Evolutionary conservation across 1,140 invertebrate species (phyloP).

Genomic region (Ostrea denselamellosa): DNA sequence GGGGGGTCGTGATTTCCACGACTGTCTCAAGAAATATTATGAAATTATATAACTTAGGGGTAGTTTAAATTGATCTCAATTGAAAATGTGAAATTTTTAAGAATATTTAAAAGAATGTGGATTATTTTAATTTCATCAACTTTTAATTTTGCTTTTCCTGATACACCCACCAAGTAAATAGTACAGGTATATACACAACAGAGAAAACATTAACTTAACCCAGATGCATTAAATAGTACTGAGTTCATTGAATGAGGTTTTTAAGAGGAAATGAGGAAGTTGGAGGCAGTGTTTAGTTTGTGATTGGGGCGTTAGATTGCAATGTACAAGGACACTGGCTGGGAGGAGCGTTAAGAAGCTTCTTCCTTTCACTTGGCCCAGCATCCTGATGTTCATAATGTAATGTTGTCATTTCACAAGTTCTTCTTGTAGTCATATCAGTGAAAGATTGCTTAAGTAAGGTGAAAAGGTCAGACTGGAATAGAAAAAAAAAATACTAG

Average conservation of each 20-base stretch:
- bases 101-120: too few relatives aligned
- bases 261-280: not conserved
- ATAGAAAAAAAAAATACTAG: not conserved
- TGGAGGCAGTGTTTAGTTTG: not conserved
- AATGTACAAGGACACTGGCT: not conserved
- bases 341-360: not conserved
- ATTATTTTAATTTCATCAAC: too few relatives aligned
- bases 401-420: not conserved
- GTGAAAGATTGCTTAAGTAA: not conserved
- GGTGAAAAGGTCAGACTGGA: not conserved
- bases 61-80: too few relatives aligned
- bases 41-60: too few relatives aligned
- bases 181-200: too few relatives aligned
- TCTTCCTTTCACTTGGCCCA: not conserved
- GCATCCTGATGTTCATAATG: constrained; percentile 18
- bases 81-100: too few relatives aligned
- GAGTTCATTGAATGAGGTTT: not conserved
- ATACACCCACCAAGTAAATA: too few relatives aligned
- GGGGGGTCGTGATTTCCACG: too few relatives aligned
- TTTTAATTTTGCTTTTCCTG: too few relatives aligned
- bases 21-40: too few relatives aligned
- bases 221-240: not conserved
- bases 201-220: too few relatives aligned
- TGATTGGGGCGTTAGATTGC: not conserved
- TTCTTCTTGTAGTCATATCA: not conserved